Evolutionary conservation across 2,113 vertebrate species (phyloP).

Genomic region (Morone chrysops): DNA sequence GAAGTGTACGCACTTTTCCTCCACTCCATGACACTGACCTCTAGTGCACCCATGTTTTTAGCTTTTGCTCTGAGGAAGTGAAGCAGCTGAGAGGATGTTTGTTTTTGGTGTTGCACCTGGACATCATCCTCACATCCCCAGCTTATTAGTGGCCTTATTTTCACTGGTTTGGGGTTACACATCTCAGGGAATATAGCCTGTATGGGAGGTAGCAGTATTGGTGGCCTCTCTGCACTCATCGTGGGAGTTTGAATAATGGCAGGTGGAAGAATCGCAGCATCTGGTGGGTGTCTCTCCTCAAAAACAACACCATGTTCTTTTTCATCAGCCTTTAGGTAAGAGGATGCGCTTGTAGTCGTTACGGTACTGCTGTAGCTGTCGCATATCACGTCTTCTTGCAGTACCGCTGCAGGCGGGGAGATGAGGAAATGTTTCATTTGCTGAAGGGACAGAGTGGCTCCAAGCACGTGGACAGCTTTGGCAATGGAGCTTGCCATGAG

Average conservation of each 20-base stretch:
- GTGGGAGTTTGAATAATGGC: constrained; percentile 7
- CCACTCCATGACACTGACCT: constrained; percentile 37
- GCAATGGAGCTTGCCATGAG: constrained; percentile 59
- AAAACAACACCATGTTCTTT: constrained; percentile 19
- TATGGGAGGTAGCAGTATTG: constrained; percentile 38
- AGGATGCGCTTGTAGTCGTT: background rate
- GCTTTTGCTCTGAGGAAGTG: constrained; percentile 70
- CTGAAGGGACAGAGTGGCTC: constrained; percentile 33
- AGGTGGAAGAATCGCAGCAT: constrained; percentile 30
- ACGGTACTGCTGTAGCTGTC: background rate
- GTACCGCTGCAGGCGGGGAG: constrained; percentile 13
- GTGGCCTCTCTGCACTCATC: constrained; percentile 33
- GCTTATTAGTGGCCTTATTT: constrained; percentile 21
- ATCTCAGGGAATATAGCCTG: constrained; percentile 30
- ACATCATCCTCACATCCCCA: constrained; percentile 52
- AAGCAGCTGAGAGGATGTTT: constrained; percentile 80
- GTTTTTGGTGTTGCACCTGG: constrained; percentile 78
- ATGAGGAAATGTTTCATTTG: constrained; percentile 49
- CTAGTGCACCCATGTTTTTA: constrained; percentile 40
- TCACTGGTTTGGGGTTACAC: constrained; percentile 29
- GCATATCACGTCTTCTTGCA: constrained; percentile 39
- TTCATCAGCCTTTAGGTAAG: constrained; percentile 24
- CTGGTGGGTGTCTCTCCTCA: constrained; percentile 36
- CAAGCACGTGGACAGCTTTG: constrained; percentile 64
- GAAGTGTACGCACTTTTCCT: background rate